phyloP scores from a whole-genome alignment of 2,888 invertebrate genomes.

The Drosophila formosana region DNA sequence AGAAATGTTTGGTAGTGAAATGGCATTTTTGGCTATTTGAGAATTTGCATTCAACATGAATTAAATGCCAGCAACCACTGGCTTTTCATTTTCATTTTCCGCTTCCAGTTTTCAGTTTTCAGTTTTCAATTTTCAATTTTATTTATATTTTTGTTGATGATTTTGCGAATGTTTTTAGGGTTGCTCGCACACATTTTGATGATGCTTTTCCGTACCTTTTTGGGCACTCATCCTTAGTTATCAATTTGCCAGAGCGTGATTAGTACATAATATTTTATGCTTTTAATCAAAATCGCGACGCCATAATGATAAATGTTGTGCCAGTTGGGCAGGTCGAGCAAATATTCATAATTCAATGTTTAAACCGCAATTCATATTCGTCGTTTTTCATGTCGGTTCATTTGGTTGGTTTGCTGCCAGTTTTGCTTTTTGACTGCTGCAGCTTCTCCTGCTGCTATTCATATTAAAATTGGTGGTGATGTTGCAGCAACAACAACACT shows the following conservation, averaged over 20 bases:
- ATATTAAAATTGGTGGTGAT: conserved; percentile 66
- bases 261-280: conserved; percentile 68
- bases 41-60: conserved; percentile 37
- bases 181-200: conserved; percentile 4
- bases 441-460: conserved; percentile 61
- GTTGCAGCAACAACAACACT: conserved; percentile 10
- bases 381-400: conserved; percentile 42
- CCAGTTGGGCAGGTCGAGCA: conserved; percentile 23
- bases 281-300: conserved; percentile 73
- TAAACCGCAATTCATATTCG: conserved; percentile 76
- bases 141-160: not conserved
- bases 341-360: conserved; percentile 78
- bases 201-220: conserved; percentile 3
- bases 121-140: conserved; percentile 1
- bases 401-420: conserved; percentile 49
- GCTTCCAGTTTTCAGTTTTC: not conserved
- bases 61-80: conserved; percentile 4
- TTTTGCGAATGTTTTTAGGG: conserved; percentile 12
- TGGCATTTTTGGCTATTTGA: conserved; percentile 30
- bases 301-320: conserved; percentile 70
- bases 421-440: conserved; percentile 62
- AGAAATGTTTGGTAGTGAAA: conserved; percentile 10
- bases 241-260: conserved; percentile 44
- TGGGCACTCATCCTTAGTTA: conserved; percentile 17
- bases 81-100: conserved; percentile 14